phyloP scores from a whole-genome alignment of 2,888 invertebrate genomes.

The Macrostomum cliftonense region DNA sequence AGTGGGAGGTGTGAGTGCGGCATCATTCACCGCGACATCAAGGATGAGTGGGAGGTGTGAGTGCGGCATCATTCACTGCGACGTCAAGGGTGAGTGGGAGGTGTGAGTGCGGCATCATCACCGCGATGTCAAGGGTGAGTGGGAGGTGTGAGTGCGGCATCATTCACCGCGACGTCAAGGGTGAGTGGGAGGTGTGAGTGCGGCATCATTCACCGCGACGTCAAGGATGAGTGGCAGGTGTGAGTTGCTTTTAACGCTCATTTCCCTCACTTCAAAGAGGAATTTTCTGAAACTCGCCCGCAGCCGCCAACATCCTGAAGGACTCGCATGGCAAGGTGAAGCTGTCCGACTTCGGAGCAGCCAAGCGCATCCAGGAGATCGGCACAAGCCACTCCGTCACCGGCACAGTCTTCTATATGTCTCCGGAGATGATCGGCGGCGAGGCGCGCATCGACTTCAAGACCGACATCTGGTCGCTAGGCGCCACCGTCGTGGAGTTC shows the following conservation, averaged over 20 bases:
- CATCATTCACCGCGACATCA: constrained; percentile 41
- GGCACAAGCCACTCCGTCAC: constrained; percentile 8
- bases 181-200: too few relatives aligned
- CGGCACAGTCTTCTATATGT: constrained; percentile 39
- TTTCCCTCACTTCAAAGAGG: too few relatives aligned
- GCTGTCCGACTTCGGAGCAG: constrained; percentile 41
- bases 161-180: too few relatives aligned
- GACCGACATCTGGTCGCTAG: constrained; percentile 38
- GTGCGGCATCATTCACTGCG: too few relatives aligned
- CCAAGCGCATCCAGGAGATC: constrained; percentile 27
- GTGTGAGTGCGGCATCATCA: not conserved
- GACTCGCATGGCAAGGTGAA: constrained; percentile 39
- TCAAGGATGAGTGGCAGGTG: too few relatives aligned
- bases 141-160: too few relatives aligned
- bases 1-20: constrained; percentile 15
- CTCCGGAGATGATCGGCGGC: constrained; percentile 37
- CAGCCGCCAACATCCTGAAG: constrained; percentile 39
- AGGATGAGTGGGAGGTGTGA: constrained; percentile 21
- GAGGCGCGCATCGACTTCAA: constrained; percentile 25
- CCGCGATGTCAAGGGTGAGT: too few relatives aligned
- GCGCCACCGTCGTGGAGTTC: constrained; percentile 39
- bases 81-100: too few relatives aligned
- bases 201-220: too few relatives aligned
- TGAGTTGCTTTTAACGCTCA: too few relatives aligned
- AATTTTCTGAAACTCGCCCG: too few relatives aligned